Base-by-base conservation (phyloP, 2,113 vertebrate species). In the Polyodon spathula region DNA sequence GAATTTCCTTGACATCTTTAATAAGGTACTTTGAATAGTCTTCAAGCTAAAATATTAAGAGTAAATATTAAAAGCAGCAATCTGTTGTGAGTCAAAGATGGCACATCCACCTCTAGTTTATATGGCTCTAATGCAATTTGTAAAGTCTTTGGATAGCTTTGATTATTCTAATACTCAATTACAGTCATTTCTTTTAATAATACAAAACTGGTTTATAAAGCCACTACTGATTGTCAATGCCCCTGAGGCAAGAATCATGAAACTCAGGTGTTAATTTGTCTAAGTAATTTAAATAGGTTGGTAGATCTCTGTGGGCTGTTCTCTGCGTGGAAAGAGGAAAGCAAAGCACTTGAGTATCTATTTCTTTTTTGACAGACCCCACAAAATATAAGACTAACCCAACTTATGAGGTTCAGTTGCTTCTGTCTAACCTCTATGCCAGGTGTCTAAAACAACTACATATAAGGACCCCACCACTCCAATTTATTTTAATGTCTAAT, bases 221-320 rank as follows among this genome's bases (percentile, higher is more conserved):
- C 56, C 68, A 60, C 67, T 46, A 57, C 55, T 27, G 27, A 41
- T 69, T 39, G 42, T 40, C 48, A 14, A 53, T 52, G 27, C 68
- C 62, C 63, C 63, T 39, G 38, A 51, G 63, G 59, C 42, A 42
- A 52, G 10, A 4, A n/a, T 59, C 40, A 50, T 12, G 39, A 54
- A 60, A 59, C 52, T 59, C 68, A 69, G 73, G 70, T 71, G 70
- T n/a, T 72, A 14, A 59, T 67, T 68, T 64, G 66, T 60, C 54
- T 63, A 56, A 39, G 55, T 50, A 66, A 55, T 60, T 51, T 62
- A 66, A 72, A 69, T 52, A 62, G 61, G 54, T 56, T 54, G 16
- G 40, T 46, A 40, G 48, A 65, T 62, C 61, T 64, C 56, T 9
- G 57, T 46, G 48, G 38, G 40, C 52, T 41, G 8, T 14, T 46